These are phyloP conservation scores for Acanthiza pusilla DNA, from an alignment of 2,797 vertebrate genomes.

Conservation along the genomic window DNA sequence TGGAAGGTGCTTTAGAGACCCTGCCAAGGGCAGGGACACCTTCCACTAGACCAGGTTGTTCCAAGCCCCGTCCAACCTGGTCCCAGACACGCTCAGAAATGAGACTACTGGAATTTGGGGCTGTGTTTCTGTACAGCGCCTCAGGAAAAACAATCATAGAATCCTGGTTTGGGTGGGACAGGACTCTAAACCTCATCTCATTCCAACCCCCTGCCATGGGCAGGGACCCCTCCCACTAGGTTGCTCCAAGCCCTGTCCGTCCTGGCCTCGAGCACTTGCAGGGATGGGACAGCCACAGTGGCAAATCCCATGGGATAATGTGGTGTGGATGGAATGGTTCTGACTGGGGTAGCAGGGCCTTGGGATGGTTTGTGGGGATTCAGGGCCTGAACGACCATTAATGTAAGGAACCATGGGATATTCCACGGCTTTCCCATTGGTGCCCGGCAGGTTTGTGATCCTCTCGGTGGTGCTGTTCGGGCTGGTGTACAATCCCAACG, in stretches of 20 bases:
- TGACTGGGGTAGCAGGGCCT: neutral
- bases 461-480: conserved; percentile 97
- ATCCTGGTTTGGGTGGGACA: neutral
- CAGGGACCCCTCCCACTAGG: too few relatives aligned
- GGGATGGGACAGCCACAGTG: neutral
- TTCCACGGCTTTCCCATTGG: neutral
- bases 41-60: neutral
- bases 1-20: neutral
- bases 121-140: neutral
- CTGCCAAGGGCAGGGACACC: neutral
- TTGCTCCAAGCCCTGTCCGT: neutral
- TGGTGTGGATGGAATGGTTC: neutral
- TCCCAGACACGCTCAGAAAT: too few relatives aligned
- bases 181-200: neutral
- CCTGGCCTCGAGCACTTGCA: neutral
- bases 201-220: too few relatives aligned
- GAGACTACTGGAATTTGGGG: neutral
- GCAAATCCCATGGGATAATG: neutral
- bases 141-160: neutral
- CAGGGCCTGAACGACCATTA: neutral
- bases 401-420: neutral
- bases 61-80: neutral
- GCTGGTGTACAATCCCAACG: conserved; percentile 88
- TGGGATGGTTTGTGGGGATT: neutral
- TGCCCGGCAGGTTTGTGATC: conserved; percentile 88